Percentiles rank a stretch among this genome's conserved stretches.
These are phyloP conservation scores for Marmota flaviventris DNA, from an alignment of 2,113 vertebrate species.

Conservation along the genomic window DNA sequence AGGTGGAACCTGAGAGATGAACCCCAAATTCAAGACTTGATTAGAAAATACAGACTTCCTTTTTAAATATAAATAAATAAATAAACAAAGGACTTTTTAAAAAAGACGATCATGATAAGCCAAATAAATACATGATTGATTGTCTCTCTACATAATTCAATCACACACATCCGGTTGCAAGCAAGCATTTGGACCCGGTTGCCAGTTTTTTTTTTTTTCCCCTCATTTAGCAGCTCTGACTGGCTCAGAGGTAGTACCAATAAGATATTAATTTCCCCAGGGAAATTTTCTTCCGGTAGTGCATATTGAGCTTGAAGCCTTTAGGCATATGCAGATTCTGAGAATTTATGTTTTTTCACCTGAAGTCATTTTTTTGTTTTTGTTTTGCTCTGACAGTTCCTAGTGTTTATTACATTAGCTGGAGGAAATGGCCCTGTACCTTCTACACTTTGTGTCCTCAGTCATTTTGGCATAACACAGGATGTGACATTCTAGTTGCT, in stretches of 20 bases:
- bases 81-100: neutral
- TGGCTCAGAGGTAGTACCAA: conserved; percentile 24
- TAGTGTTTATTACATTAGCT: neutral
- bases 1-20: neutral
- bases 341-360: conserved; percentile 54
- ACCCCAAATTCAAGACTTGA: neutral
- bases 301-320: neutral
- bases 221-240: conserved; percentile 1
- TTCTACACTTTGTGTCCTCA: neutral
- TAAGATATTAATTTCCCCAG: conserved; percentile 60
- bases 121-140: neutral
- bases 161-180: neutral
- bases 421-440: neutral
- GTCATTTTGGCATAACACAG: neutral
- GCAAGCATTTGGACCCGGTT: neutral
- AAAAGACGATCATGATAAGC: neutral
- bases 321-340: conserved; percentile 47
- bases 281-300: conserved; percentile 65
- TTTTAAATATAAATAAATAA: neutral
- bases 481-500: neutral
- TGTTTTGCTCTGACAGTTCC: conserved; percentile 9
- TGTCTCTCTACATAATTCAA: neutral
- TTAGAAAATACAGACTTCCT: neutral
- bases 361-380: conserved; percentile 27
- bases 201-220: neutral